These are phyloP conservation scores for Andrena hattorfiana DNA, from an alignment of 2,888 invertebrate genomes.

Conservation along the genomic window DNA sequence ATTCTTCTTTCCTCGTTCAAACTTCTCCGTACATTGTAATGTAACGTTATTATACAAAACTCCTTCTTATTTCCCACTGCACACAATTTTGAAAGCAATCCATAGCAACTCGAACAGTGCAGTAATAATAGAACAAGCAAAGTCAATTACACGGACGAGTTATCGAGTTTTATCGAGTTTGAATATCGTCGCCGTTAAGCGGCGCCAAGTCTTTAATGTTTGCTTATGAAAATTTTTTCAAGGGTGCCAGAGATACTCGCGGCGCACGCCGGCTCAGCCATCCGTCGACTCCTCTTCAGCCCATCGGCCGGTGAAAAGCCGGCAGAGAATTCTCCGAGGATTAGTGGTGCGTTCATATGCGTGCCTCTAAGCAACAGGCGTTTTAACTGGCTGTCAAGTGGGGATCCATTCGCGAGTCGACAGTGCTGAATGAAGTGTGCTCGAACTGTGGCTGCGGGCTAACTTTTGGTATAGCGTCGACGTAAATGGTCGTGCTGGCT, in stretches of 20 bases:
- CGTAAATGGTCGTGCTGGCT: constrained; percentile 67
- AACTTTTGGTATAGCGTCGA: constrained; percentile 68
- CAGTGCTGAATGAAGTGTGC: constrained; percentile 74
- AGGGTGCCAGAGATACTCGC: too few species aligned
- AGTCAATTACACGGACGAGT: not conserved
- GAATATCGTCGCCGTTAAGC: not conserved
- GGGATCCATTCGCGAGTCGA: constrained; percentile 76
- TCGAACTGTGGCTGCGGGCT: constrained; percentile 65
- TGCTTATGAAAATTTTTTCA: constrained; percentile 23
- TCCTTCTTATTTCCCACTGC: too few species aligned
- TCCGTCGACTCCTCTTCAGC: not conserved
- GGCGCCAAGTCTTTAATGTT: constrained; percentile 19
- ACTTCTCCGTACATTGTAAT: too few species aligned
- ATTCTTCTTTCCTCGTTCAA: too few species aligned
- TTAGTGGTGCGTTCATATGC: constrained; percentile 58
- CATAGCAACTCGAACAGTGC: too few species aligned
- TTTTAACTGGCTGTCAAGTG: constrained; percentile 74
- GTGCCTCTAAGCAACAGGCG: constrained; percentile 74
- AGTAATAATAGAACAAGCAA: not conserved
- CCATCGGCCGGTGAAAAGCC: not conserved
- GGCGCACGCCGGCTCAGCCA: not conserved
- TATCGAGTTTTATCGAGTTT: too few species aligned
- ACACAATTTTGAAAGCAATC: too few species aligned
- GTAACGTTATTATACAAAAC: too few species aligned
- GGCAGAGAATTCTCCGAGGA: constrained; percentile 17